Base-by-base conservation (phyloP, 2,888 invertebrate species). In the Melanotus villosus region DNA sequence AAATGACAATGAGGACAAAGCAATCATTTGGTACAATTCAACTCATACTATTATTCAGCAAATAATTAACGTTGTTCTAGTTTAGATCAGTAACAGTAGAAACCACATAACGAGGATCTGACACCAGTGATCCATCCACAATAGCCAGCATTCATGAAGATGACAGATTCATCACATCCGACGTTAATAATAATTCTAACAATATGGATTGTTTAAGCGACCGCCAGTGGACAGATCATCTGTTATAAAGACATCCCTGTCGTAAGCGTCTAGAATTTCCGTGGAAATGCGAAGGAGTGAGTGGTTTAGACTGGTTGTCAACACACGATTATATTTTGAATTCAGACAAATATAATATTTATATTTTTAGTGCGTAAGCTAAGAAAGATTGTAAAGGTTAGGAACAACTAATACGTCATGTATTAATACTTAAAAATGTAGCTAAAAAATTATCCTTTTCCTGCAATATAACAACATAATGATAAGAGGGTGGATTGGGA, bases 81-180 rank as follows among this genome's bases (percentile, higher is more conserved):
- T 66, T 68, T 67, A 71, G 65, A 68, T 71, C 71, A 68, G 68
- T 68, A 68, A 65, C 71, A 73, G 73, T 73, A 68, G 73, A 60
- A 60, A 68, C 65, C 68, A 71, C 71, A 67, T 78, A 78, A 78
- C 78, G 69, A 78, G 78, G 77, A 78, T 78, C 77, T 78, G 77
- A 78, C 78, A 70, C 75, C 73, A 72, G 74, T 76, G 77, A 78
- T 77, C 77, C 76, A 65, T 76, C 75, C 71, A 76, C 77, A 77
- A 80, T 79, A 77, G 79, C 76, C 68, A 68, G 71, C 67, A 75
- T 75, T 76, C 77, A 71, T 68, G 71, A 71, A 77, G 79, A 79
- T 81, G 80, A 80, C 80, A 80, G 80, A 81, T 81, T 80, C 80
- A 79, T 81, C 80, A 80, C 77, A 76, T 76, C 76, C 78, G 80